Evolutionary conservation across 2,888 invertebrate species (phyloP), one percentile per base, ranked within the genome.

Genomic region (Cheilosia grossa): DNA sequence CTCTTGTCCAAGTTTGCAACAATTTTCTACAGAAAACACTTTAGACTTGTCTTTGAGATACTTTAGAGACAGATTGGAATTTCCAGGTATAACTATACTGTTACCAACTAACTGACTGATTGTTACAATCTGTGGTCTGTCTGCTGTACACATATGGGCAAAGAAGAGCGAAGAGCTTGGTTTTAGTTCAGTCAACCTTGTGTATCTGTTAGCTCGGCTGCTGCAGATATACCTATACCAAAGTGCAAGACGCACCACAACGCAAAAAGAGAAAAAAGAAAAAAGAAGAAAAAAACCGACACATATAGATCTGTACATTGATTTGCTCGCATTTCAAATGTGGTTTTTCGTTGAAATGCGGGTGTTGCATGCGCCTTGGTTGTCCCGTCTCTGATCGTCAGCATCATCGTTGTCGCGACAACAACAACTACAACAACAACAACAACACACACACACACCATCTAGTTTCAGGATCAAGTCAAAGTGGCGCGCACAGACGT

Each of bases 321-420:
- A 85, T 85, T 81, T 85, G 44, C 61, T 85, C 77, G 80, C 81
- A 77, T 85, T 77, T 77, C 85, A 85, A 75, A 85, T 85, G 85
- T 72, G 85, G 85, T 85, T 85, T 73, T 85, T 61, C 64, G 85
- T 81, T 85, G 77, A 81, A 85, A 85, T 85, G 85, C 85, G 85
- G 85, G 85, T 85, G 85, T 85, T 85, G 81, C 75, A 58, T 44
- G 59, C 51, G 44, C 17, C 54, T 21, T 49, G 27, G 42, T 19
- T 47, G 54, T 21, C 17, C 47, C 30, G n/a, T 59, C 61, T 19
- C 17, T 10, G 30, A 33, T 73, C 56, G 37, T 73, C 67, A 27
- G 37, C 42, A 61, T 44, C 42, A 27, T 64, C 37, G 51, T 59
- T 44, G 21, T 40, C 63, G 37, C 37, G 37, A 37, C 37, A 37